Evolutionary conservation across 2,888 invertebrate genomes (phyloP).

Genomic region (Acleris holmiana): DNA sequence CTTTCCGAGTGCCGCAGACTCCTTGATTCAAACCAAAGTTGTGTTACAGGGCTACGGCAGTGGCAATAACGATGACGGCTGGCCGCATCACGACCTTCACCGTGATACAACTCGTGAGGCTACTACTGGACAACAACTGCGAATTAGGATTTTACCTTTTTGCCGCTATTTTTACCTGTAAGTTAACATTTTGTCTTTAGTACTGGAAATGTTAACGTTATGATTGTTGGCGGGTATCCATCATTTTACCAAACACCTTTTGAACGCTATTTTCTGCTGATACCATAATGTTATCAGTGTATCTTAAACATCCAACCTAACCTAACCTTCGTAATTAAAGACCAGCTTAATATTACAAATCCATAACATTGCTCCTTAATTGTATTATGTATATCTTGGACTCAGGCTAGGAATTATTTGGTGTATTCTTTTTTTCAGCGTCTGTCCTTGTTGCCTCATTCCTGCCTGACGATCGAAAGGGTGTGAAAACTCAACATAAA

Average conservation of each 20-base stretch:
- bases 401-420: no score
- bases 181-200: slow-evolving; percentile 43
- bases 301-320: no score
- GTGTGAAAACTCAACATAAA: not conserved
- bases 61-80: slow-evolving; percentile 41
- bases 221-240: no score
- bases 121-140: slow-evolving; percentile 74
- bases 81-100: slow-evolving; percentile 42
- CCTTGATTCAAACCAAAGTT: not conserved
- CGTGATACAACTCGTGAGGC: slow-evolving; percentile 43
- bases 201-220: no score
- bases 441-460: slow-evolving; percentile 42
- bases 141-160: slow-evolving; percentile 80
- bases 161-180: slow-evolving; percentile 57
- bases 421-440: slow-evolving; percentile 59
- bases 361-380: no score
- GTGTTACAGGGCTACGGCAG: slow-evolving; percentile 60
- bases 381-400: no score
- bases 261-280: no score
- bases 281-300: no score
- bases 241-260: no score
- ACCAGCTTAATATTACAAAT: no score
- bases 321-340: no score
- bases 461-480: slow-evolving; percentile 13
- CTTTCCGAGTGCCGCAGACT: no score